These are phyloP conservation scores for Gambusia yucatana DNA, from an alignment of 2,797 vertebrate species.

Conservation along the genomic window DNA sequence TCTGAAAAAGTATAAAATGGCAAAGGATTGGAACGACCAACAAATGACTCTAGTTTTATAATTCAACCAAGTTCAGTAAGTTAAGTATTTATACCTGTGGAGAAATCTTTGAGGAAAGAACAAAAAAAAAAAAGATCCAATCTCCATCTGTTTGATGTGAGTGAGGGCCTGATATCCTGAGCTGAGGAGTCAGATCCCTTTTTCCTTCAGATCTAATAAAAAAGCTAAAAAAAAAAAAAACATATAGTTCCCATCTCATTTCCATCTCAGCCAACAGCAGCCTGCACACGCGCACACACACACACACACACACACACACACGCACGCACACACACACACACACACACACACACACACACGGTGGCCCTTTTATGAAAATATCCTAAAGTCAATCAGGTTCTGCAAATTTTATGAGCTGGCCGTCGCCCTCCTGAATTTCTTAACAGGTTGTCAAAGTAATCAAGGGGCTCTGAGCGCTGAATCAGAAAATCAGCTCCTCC, in stretches of 20 bases:
- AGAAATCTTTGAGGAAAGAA: slow-evolving; percentile 19
- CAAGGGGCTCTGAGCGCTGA: slow-evolving; percentile 84
- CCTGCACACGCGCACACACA: background rate
- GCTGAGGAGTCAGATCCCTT: slow-evolving; percentile 5
- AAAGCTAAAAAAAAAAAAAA: slow-evolving; percentile 7
- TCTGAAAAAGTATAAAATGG: background rate
- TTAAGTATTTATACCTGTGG: slow-evolving; percentile 8
- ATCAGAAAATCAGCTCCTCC: slow-evolving; percentile 84
- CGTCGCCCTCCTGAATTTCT: slow-evolving; percentile 90
- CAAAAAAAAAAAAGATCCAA: slow-evolving; percentile 23
- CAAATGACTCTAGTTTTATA: background rate
- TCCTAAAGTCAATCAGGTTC: slow-evolving; percentile 92
- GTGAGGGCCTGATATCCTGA: slow-evolving; percentile 7
- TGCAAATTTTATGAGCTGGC: slow-evolving; percentile 94
- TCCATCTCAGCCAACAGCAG: background rate
- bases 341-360: background rate
- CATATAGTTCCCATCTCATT: slow-evolving; percentile 11
- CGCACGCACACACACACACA: background rate
- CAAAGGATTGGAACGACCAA: background rate
- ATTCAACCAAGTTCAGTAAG: background rate
- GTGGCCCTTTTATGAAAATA: slow-evolving; percentile 90
- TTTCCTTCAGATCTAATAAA: slow-evolving; percentile 21
- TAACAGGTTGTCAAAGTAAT: slow-evolving; percentile 93
- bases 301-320: slow-evolving; percentile 6
- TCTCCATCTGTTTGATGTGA: slow-evolving; percentile 27